Conservation (phyloP, 1,140 invertebrate species). For the Ridgeia piscesae region DNA sequence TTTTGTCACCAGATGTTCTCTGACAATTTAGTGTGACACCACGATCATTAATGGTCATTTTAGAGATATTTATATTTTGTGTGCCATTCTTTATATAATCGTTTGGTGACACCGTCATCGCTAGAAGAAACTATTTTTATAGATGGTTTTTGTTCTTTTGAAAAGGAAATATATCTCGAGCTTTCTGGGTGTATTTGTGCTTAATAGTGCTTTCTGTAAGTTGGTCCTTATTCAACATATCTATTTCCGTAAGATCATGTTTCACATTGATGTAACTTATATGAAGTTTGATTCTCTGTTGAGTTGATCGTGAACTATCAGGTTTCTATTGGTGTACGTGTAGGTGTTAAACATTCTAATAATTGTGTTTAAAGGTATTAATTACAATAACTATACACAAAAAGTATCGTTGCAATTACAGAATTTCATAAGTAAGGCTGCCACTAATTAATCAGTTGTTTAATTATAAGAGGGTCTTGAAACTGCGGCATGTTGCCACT, state of each 20-base stretch:
- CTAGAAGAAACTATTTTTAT: not conserved
- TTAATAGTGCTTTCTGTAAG: not conserved
- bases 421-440: too few relatives aligned
- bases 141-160: not conserved
- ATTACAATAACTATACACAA: too few relatives aligned
- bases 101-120: not conserved
- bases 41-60: not conserved
- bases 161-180: not conserved
- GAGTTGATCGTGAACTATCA: not conserved
- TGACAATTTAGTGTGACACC: not conserved
- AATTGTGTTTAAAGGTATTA: too few relatives aligned
- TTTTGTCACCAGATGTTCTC: not conserved
- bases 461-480: not conserved
- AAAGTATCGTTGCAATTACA: too few relatives aligned
- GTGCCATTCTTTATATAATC: not conserved
- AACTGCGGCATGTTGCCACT: not conserved
- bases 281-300: not conserved
- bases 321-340: not conserved
- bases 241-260: not conserved
- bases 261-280: not conserved
- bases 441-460: too few relatives aligned
- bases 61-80: not conserved
- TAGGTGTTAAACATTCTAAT: too few relatives aligned
- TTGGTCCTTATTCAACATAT: not conserved
- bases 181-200: not conserved